Evolutionary conservation across 2,888 invertebrate genomes (phyloP).

Genomic region (Acanthosepion esculentum): DNA sequence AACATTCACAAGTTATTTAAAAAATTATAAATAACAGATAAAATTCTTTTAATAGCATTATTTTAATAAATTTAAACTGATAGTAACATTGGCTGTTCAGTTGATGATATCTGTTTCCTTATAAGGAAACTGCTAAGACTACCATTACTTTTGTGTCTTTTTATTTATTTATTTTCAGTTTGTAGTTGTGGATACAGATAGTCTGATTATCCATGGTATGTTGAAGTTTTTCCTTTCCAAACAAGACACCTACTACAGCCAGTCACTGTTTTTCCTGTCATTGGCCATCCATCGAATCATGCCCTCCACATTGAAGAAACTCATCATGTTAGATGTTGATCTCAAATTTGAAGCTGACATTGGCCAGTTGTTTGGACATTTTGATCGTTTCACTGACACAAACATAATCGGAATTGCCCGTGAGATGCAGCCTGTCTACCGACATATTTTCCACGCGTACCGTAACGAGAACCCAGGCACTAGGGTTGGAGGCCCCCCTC

Average conservation of each 20-base stretch:
- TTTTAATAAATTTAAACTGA: too few species aligned
- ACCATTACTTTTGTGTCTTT: background rate
- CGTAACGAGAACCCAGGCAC: conserved; percentile 80
- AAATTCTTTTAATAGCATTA: too few species aligned
- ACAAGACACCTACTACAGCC: conserved; percentile 85
- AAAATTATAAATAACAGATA: too few species aligned
- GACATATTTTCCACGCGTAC: conserved; percentile 83
- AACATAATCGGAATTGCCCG: conserved; percentile 80
- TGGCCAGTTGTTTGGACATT: conserved; percentile 81
- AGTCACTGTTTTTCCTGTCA: conserved; percentile 86
- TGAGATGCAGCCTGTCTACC: conserved; percentile 86
- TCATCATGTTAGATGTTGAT: conserved; percentile 86
- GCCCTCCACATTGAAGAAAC: conserved; percentile 79
- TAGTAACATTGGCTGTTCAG: too few species aligned
- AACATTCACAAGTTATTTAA: too few species aligned
- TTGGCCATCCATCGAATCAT: conserved; percentile 83
- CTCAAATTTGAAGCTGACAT: conserved; percentile 84
- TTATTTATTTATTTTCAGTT: conserved; percentile 74
- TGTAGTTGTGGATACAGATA: conserved; percentile 80
- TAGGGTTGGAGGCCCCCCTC: conserved; percentile 79
- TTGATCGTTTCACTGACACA: conserved; percentile 80
- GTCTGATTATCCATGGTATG: conserved; percentile 80
- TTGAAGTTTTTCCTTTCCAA: conserved; percentile 82
- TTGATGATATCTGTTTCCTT: too few species aligned
- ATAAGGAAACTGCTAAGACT: too few species aligned